A percentile compares a stretch with the other conserved stretches of the same genome.
phyloP scores from a whole-genome alignment of 2,113 vertebrate genomes.

The Corythoichthys intestinalis region DNA sequence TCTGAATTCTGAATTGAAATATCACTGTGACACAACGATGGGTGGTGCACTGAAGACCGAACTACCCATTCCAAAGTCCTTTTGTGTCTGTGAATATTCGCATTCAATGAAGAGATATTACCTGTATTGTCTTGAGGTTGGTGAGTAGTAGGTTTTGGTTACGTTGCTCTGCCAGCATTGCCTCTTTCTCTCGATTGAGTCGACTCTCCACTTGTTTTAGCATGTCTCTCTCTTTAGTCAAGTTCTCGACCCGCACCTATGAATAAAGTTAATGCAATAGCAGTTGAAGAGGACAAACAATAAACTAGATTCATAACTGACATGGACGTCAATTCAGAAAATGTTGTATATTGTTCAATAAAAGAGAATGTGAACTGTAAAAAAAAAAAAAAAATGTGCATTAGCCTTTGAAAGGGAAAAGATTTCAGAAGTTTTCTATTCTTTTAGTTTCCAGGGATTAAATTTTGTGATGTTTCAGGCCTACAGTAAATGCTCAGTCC shows the following conservation, averaged over 20 bases:
- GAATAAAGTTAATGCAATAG: background rate
- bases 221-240: conserved; percentile 91
- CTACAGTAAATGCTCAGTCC: background rate
- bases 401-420: background rate
- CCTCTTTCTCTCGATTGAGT: conserved; percentile 84
- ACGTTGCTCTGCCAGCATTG: conserved; percentile 83
- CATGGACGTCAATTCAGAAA: background rate
- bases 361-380: background rate
- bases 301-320: background rate
- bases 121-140: conserved; percentile 93
- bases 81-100: too few species aligned
- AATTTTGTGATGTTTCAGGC: background rate
- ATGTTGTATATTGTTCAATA: background rate
- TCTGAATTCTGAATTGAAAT: background rate
- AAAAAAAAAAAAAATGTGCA: background rate
- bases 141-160: conserved; percentile 89
- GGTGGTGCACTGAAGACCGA: too few species aligned
- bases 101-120: conserved; percentile 39
- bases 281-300: background rate
- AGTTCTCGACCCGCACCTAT: conserved; percentile 84
- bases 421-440: background rate
- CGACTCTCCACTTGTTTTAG: conserved; percentile 85
- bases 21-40: background rate
- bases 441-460: too few species aligned
- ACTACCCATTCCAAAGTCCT: too few species aligned